Evolutionary conservation across 2,888 invertebrate species (phyloP).

Genomic region (Philaethria dido): DNA sequence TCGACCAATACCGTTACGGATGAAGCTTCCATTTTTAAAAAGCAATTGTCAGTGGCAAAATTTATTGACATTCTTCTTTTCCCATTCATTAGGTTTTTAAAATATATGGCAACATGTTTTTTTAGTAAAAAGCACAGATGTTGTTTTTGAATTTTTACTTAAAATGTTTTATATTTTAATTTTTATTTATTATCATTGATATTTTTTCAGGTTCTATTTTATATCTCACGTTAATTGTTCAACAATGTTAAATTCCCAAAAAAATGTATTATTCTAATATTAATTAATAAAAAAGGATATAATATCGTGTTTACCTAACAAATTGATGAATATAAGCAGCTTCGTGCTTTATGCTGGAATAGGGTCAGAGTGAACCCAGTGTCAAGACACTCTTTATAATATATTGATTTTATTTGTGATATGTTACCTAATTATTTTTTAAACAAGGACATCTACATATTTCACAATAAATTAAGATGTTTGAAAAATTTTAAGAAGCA

Average conservation of each 20-base stretch:
- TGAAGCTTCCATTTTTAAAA: conserved; percentile 51
- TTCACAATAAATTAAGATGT: not conserved
- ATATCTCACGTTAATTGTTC: not conserved
- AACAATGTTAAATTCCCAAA: not conserved
- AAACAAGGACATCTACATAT: conserved; percentile 20
- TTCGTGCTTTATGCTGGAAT: too few relatives aligned
- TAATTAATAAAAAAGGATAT: too few relatives aligned
- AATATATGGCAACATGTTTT: not conserved
- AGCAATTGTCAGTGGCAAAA: conserved; percentile 35
- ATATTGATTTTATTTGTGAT: not conserved
- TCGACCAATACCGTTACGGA: conserved; percentile 68
- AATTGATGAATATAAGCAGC: too few relatives aligned
- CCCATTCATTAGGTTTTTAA: not conserved
- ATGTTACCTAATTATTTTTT: not conserved
- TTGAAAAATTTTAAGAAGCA: not conserved
- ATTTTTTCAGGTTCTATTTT: too few relatives aligned
- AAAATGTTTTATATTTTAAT: not conserved
- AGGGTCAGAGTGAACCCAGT: too few relatives aligned
- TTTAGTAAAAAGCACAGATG: not conserved
- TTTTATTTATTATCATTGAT: not conserved
- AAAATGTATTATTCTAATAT: too few relatives aligned
- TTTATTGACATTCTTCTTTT: conserved; percentile 26
- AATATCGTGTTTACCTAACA: too few relatives aligned
- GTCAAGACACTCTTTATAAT: too few relatives aligned
- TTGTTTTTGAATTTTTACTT: not conserved